Evolutionary conservation across 2,888 invertebrate species (phyloP), one percentile per base, ranked within the genome.

Genomic region (Tachystola acroxantha): DNA sequence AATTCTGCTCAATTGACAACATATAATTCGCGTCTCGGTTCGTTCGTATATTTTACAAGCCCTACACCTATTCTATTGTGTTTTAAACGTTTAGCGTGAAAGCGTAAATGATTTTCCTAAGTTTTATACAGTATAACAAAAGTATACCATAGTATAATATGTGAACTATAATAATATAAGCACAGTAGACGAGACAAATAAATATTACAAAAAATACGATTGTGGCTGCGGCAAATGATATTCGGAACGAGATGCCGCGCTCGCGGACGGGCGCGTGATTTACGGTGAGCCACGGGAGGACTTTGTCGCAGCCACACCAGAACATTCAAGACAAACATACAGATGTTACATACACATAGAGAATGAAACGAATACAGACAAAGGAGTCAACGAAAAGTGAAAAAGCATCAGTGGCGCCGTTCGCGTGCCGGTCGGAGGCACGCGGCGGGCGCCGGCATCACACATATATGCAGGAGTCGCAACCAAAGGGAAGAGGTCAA

Each of bases 321-420:
- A 79, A 85, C 84, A 82, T 80, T 75, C 75, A 85, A 79, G 84
- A 84, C 84, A 82, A 82, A 89, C 80, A 85, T 88, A 88, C 86
- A 86, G 76, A 80, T 84, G 82, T 87, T 84, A 88, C 88, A 88
- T 86, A 88, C 86, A 87, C 88, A 88, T 87, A 88, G 85, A 87
- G 79, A 88, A 84, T 82, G 80, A 84, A 85, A 87, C 87, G 78
- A 78, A 85, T 84, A 85, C 82, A 81, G 76, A 85, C 84, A 88
- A 71, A 85, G 86, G 86, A 84, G 72, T 74, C 57, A 86, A 88
- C 77, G 59, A 78, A 80, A 84, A 82, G 66, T 73, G 72, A 85
- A 82, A 72, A 86, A 88, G 84, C 85, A 55, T 69, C 63, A 74
- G 75, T 75, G 73, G 76, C 68, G 72, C 77, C 76, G 64, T 66